Evolutionary conservation across 2,888 invertebrate species (phyloP).

Genomic region (Synanthedon formicaeformis): DNA sequence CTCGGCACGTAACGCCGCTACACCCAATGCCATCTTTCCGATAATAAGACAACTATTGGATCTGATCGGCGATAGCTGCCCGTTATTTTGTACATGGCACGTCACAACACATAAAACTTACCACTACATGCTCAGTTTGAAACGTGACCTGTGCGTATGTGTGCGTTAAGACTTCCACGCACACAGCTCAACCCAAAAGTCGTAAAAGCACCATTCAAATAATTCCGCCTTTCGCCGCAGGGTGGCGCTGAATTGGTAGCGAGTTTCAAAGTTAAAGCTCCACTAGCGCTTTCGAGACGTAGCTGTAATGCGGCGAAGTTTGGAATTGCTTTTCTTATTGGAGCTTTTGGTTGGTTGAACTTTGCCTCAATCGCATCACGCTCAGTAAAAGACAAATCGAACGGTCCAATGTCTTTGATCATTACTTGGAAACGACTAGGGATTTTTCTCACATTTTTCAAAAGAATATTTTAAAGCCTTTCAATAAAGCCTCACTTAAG

Average conservation of each 20-base stretch:
- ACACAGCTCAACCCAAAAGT: slow-evolving; percentile 30
- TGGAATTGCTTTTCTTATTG: slow-evolving; percentile 45
- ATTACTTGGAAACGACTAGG: not conserved
- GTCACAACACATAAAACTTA: slow-evolving; percentile 37
- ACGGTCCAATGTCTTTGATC: not conserved
- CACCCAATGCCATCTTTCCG: slow-evolving; percentile 52
- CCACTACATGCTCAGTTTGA: slow-evolving; percentile 47
- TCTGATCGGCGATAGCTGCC: slow-evolving; percentile 24
- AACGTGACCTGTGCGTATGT: slow-evolving; percentile 33
- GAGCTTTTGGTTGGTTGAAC: slow-evolving; percentile 9
- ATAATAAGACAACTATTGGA: slow-evolving; percentile 45
- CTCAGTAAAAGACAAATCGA: not conserved
- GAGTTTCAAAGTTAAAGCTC: slow-evolving; percentile 28
- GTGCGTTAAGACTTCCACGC: slow-evolving; percentile 49
- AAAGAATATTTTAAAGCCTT: too few species aligned
- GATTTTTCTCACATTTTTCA: too few species aligned
- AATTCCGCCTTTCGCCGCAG: slow-evolving; percentile 62
- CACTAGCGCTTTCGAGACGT: slow-evolving; percentile 38
- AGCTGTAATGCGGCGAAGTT: slow-evolving; percentile 36
- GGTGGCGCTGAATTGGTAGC: slow-evolving; percentile 56
- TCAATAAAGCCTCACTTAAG: too few species aligned
- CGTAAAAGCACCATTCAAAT: slow-evolving; percentile 60
- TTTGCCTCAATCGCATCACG: not conserved
- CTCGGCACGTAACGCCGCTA: not conserved
- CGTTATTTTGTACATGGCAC: slow-evolving; percentile 44